phyloP scores from a whole-genome alignment of 2,113 vertebrate species.

The Tiliqua scincoides region DNA sequence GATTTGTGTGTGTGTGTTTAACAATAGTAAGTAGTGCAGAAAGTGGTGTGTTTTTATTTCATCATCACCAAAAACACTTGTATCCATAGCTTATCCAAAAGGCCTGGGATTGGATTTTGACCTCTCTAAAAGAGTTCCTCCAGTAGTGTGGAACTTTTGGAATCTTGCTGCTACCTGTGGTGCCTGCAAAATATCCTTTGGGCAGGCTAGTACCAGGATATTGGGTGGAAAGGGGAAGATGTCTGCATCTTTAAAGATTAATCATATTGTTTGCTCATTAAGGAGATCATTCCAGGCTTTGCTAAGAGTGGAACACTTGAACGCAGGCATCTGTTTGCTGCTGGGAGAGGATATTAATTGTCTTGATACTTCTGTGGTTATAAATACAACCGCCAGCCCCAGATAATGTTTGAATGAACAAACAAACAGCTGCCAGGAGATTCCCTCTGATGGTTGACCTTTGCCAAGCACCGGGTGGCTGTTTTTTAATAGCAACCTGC shows the following conservation, averaged over 20 bases:
- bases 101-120: neutral
- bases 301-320: conserved; percentile 66
- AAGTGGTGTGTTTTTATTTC: too few relatives aligned
- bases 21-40: too few relatives aligned
- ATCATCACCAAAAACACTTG: too few relatives aligned
- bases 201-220: too few relatives aligned
- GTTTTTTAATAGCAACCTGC: conserved; percentile 74
- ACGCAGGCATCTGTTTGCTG: conserved; percentile 82
- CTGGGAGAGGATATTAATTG: conserved; percentile 82
- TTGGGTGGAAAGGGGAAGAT: conserved; percentile 8
- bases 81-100: neutral
- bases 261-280: conserved; percentile 78
- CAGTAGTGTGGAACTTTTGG: neutral
- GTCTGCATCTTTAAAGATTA: conserved; percentile 73
- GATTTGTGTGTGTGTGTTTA: too few relatives aligned
- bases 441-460: conserved; percentile 78
- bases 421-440: conserved; percentile 80
- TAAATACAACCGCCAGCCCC: conserved; percentile 78
- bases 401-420: conserved; percentile 81
- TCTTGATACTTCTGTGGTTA: conserved; percentile 77
- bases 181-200: neutral
- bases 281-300: conserved; percentile 73
- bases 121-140: neutral
- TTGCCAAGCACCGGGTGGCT: conserved; percentile 68
- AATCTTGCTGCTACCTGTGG: neutral